phyloP scores from a whole-genome alignment of 92 coral and sea anemone species.

The Hydrozoanthus gracilis region DNA sequence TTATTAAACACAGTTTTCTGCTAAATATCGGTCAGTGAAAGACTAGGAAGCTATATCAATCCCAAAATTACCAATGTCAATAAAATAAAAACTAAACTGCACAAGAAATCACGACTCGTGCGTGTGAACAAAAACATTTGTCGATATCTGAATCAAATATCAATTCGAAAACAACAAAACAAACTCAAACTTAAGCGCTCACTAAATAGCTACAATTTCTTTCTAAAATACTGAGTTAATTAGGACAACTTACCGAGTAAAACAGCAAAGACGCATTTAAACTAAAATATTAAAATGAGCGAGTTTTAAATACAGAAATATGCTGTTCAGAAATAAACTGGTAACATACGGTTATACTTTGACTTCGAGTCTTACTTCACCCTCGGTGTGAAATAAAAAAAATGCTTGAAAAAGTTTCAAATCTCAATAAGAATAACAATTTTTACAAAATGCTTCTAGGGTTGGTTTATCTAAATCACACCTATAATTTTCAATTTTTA shows the following conservation, averaged over 20 bases:
- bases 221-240: slow-evolving; percentile 5
- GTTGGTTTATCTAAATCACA: not conserved
- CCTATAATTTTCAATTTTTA: not conserved
- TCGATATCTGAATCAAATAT: not conserved
- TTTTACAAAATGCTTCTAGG: not conserved
- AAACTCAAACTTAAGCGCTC: not conserved
- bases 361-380: not conserved
- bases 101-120: slow-evolving; percentile 14
- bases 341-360: not conserved
- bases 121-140: slow-evolving; percentile 8
- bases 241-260: slow-evolving; percentile 10
- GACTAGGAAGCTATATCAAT: slow-evolving; percentile 5
- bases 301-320: not conserved
- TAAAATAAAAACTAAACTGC: not conserved
- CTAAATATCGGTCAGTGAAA: not conserved
- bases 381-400: not conserved
- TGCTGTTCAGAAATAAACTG: slow-evolving; percentile 13
- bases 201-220: not conserved
- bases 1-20: not conserved
- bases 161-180: not conserved
- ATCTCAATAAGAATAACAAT: not conserved
- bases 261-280: slow-evolving; percentile 4
- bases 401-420: not conserved
- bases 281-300: not conserved
- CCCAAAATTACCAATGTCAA: slow-evolving; percentile 1